A percentile compares a stretch with the other conserved stretches of the same genome.
Evolutionary conservation across 2,888 invertebrate genomes (phyloP).

Genomic region (Leptopilina syphax): DNA sequence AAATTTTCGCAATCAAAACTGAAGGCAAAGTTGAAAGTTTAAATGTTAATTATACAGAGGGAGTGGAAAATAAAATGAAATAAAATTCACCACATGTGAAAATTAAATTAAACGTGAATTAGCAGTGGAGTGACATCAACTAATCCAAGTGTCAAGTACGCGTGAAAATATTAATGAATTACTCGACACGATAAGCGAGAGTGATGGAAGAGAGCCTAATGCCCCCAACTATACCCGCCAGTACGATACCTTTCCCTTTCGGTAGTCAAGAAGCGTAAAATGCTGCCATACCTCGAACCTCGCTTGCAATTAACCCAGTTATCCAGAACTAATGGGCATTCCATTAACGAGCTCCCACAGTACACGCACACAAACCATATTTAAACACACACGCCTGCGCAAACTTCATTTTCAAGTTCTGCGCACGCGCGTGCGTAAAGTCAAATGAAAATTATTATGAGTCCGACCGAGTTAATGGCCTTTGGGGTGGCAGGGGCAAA

Average conservation of each 20-base stretch:
- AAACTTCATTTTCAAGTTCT: constrained; percentile 41
- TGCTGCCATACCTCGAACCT: constrained; percentile 53
- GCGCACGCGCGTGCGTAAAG: constrained; percentile 53
- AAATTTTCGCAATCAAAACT: too few species aligned
- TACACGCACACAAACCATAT: constrained; percentile 40
- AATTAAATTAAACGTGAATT: neutral
- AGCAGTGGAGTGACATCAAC: neutral
- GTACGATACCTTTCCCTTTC: constrained; percentile 65
- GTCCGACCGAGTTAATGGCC: constrained; percentile 47
- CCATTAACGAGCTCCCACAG: constrained; percentile 59
- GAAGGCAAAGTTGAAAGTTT: too few species aligned
- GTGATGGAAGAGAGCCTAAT: constrained; percentile 51
- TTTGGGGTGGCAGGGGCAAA: neutral
- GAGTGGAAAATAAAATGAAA: neutral
- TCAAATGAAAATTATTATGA: constrained; percentile 53
- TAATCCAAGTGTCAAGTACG: constrained; percentile 25
- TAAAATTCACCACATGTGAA: neutral
- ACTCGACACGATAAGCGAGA: constrained; percentile 52
- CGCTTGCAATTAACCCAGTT: constrained; percentile 65
- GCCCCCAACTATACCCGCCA: constrained; percentile 35
- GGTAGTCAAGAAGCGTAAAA: constrained; percentile 60
- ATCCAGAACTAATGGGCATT: constrained; percentile 67
- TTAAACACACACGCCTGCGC: constrained; percentile 32
- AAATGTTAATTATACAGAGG: neutral
- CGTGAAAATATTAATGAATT: constrained; percentile 31